These are phyloP conservation scores for Chymomyza amoena DNA, from an alignment of 2,888 invertebrate species.

Conservation along the genomic window DNA sequence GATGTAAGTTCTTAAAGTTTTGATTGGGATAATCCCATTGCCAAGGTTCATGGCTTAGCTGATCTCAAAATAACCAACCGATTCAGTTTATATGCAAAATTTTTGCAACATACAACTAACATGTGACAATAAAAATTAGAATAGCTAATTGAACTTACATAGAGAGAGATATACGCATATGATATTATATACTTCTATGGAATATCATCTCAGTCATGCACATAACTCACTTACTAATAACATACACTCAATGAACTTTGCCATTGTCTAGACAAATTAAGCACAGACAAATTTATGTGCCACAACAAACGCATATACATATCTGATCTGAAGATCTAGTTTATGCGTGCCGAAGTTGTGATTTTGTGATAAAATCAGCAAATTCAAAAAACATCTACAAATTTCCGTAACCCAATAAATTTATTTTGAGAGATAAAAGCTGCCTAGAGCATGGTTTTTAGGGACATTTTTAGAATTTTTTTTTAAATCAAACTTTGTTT, in stretches of 20 bases:
- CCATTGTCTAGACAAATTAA: conserved; percentile 72
- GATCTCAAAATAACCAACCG: not conserved
- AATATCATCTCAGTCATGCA: conserved; percentile 31
- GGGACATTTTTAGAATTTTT: too few species aligned
- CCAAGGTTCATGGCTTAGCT: not conserved
- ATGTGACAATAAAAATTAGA: conserved; percentile 45
- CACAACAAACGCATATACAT: not conserved
- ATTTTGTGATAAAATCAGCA: not conserved
- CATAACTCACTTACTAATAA: not conserved
- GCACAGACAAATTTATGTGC: conserved; percentile 34
- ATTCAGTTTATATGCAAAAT: conserved; percentile 43
- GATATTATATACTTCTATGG: conserved; percentile 31
- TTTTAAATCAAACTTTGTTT: too few species aligned
- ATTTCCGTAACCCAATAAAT: too few species aligned
- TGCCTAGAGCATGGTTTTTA: too few species aligned
- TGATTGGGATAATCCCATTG: not conserved
- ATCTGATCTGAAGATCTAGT: not conserved
- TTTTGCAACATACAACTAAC: conserved; percentile 30
- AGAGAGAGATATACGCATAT: conserved; percentile 21
- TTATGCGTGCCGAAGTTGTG: not conserved
- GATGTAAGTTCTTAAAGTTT: not conserved
- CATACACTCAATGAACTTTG: conserved; percentile 52
- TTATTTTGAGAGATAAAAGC: too few species aligned
- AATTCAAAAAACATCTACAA: too few species aligned
- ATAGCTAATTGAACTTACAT: conserved; percentile 55